phyloP scores from a whole-genome alignment of 1,140 invertebrate species.

The Bombus breviceps region DNA sequence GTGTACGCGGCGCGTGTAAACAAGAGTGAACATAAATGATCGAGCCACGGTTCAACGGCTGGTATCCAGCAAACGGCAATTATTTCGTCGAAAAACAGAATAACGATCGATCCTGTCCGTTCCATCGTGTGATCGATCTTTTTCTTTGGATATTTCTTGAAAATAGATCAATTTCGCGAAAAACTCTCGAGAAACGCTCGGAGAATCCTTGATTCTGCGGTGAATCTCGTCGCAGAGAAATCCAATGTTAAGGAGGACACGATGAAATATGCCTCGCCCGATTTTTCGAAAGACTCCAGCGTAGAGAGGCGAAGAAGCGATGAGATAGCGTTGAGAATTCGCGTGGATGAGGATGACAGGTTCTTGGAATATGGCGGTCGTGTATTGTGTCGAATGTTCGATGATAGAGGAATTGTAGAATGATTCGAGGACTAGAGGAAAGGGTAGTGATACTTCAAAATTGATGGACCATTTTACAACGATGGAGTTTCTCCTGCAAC shows the following conservation, averaged over 20 bases:
- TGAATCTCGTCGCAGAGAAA: slow-evolving; percentile 5
- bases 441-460: not conserved
- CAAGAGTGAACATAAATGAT: slow-evolving; percentile 17
- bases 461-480: not conserved
- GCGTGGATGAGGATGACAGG: not conserved
- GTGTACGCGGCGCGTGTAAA: slow-evolving; percentile 20
- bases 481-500: not conserved
- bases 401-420: not conserved
- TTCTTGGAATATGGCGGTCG: not conserved
- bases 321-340: not conserved
- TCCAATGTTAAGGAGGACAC: slow-evolving; percentile 9
- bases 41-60: not conserved
- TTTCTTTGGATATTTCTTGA: too few species aligned
- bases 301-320: not conserved
- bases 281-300: not conserved
- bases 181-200: not conserved
- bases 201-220: not conserved
- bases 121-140: not conserved
- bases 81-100: not conserved
- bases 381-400: too few species aligned
- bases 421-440: not conserved
- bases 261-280: slow-evolving; percentile 9
- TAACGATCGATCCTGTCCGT: not conserved
- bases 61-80: not conserved
- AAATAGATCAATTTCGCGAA: slow-evolving; percentile 5